Conservation (phyloP, 2,888 invertebrate genomes). For the Ferrisia virgata region DNA sequence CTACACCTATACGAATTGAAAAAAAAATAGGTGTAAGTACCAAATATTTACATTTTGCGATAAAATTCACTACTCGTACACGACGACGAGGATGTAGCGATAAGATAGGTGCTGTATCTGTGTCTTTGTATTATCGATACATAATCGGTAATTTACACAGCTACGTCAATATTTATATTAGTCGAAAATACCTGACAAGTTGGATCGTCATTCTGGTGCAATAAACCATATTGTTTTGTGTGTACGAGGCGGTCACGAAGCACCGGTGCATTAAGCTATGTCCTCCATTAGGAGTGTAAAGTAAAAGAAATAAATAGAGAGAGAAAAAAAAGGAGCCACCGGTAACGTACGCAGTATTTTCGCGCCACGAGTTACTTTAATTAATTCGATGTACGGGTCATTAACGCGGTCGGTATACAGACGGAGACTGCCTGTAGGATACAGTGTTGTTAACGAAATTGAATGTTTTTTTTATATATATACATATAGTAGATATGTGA, state of each 20-base stretch:
- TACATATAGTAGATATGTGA: no score
- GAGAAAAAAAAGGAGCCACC: neutral
- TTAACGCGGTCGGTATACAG: neutral
- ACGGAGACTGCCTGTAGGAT: neutral
- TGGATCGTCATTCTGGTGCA: neutral
- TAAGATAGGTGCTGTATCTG: neutral
- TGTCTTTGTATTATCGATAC: neutral
- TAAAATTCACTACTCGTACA: neutral
- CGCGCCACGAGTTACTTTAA: neutral
- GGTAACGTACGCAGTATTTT: neutral
- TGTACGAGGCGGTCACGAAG: neutral
- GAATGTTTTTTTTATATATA: neutral
- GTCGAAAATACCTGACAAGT: neutral
- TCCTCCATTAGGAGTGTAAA: neutral
- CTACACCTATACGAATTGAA: no score
- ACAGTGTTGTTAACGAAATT: neutral
- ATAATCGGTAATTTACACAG: constrained; percentile 7
- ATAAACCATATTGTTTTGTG: neutral
- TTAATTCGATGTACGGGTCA: constrained; percentile 9
- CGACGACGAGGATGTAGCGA: neutral
- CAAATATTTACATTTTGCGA: neutral
- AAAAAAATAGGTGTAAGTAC: neutral
- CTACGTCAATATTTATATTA: constrained; percentile 5
- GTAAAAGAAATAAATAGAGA: no score
- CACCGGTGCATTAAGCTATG: neutral